Evolutionary conservation across 23 tunicate species (phyloP).

Genomic region (Pegea sp.): DNA sequence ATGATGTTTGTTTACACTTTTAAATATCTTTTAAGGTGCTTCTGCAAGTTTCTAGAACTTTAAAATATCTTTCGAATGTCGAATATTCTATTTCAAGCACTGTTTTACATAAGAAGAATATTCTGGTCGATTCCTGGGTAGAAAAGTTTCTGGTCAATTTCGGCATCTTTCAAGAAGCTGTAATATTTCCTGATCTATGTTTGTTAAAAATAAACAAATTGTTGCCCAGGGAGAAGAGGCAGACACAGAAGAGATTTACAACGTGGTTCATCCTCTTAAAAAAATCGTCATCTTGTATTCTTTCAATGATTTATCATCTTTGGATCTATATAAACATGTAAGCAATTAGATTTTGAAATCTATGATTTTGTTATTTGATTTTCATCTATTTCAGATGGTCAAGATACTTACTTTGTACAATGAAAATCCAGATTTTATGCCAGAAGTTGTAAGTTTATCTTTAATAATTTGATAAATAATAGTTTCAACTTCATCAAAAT

Average conservation of each 20-base stretch:
- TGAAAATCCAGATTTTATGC: conserved; percentile 15
- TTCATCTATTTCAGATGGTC: no score
- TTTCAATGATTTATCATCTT: conserved; percentile 50
- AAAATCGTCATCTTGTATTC: conserved; percentile 33
- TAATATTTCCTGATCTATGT: conserved; percentile 1
- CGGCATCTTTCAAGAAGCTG: conserved; percentile 77
- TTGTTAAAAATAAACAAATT: background rate
- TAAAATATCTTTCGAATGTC: conserved; percentile 29
- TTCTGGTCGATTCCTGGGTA: conserved; percentile 44
- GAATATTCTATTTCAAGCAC: conserved; percentile 49
- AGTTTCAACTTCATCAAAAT: no score
- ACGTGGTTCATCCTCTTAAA: conserved; percentile 54
- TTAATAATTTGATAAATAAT: no score
- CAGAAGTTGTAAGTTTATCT: conserved; percentile 29
- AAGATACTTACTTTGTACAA: no score
- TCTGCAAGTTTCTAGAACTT: conserved; percentile 62
- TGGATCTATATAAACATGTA: conserved; percentile 14
- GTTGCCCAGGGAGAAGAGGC: conserved; percentile 29
- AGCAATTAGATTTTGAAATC: no score
- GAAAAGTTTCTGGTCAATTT: conserved; percentile 56
- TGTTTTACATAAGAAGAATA: conserved; percentile 27
- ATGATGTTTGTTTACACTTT: no score
- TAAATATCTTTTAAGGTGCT: no score
- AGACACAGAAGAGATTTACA: conserved; percentile 77
- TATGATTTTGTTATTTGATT: no score